Evolutionary conservation across 2,113 vertebrate species (phyloP).

Genomic region (Andinoacara biseriatus): DNA sequence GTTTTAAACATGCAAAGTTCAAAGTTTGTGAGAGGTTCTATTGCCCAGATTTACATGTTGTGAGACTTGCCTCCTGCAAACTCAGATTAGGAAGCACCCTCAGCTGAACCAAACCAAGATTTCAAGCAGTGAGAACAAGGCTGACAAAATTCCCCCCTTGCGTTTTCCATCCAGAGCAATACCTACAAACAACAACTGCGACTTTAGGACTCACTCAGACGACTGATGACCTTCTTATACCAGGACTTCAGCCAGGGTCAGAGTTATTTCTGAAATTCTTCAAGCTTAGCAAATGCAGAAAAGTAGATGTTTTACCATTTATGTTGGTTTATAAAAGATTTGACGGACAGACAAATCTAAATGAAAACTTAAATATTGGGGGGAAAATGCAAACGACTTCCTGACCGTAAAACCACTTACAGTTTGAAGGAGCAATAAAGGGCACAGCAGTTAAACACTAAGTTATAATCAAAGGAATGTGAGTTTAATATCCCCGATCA

Average conservation of each 20-base stretch:
- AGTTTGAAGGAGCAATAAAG: background rate
- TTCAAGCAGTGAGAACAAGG: background rate
- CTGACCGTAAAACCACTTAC: background rate
- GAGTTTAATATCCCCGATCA: background rate
- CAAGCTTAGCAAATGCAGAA: background rate
- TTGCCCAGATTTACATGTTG: background rate
- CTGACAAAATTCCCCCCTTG: background rate
- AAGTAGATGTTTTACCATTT: background rate
- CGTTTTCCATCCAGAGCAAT: background rate
- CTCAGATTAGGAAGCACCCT: background rate
- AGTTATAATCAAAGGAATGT: background rate
- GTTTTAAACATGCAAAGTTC: background rate
- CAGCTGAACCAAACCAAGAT: background rate
- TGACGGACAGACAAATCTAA: background rate
- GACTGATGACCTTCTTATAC: background rate
- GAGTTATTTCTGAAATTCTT: constrained; percentile 5
- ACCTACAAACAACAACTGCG: background rate
- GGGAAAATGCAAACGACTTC: background rate
- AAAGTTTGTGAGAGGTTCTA: background rate
- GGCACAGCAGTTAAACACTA: background rate
- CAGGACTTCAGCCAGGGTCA: background rate
- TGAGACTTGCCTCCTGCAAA: background rate
- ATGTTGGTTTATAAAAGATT: background rate
- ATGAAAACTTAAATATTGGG: background rate
- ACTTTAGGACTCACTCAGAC: background rate